A percentile compares a stretch with the other conserved stretches of the same genome.
These are phyloP conservation scores for Caenorhabditis sinica DNA, from an alignment of 2,888 invertebrate species.

Conservation along the genomic window DNA sequence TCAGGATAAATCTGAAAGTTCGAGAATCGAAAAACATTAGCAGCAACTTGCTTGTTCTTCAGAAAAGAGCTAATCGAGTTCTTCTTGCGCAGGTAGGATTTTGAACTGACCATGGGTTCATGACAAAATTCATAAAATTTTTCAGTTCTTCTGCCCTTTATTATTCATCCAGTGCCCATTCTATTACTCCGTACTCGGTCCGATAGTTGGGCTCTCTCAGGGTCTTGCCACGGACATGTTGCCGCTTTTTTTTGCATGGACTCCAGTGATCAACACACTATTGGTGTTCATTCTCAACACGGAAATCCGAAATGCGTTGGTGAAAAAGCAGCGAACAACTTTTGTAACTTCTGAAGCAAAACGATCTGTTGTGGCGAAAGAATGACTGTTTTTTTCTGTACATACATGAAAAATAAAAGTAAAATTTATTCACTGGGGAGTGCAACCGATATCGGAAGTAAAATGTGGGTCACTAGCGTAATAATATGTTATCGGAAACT, in stretches of 20 bases:
- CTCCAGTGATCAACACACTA: constrained; percentile 1
- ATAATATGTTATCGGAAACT: constrained; percentile 14
- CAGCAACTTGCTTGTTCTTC: neutral
- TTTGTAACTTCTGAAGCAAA: constrained; percentile 3
- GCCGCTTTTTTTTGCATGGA: constrained; percentile 10
- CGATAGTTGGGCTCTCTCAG: constrained; percentile 1
- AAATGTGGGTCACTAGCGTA: constrained; percentile 1
- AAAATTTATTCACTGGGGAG: constrained; percentile 18
- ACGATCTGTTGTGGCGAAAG: no score
- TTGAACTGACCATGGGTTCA: no score
- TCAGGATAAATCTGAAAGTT: constrained; percentile 29
- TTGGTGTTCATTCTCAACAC: constrained; percentile 26
- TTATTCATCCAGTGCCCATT: constrained; percentile 19
- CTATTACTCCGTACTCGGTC: constrained; percentile 14
- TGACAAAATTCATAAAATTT: no score
- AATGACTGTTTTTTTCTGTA: no score
- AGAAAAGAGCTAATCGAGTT: neutral
- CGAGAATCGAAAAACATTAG: constrained; percentile 28
- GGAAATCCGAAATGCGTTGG: constrained; percentile 41
- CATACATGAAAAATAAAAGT: no score
- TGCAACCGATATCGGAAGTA: constrained; percentile 13
- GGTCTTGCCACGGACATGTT: constrained; percentile 8
- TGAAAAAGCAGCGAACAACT: neutral
- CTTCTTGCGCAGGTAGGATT: no score
- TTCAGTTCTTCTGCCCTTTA: constrained; percentile 21